These are phyloP conservation scores for Calyptomena viridis DNA, from an alignment of 2,113 vertebrate species.

Conservation along the genomic window DNA sequence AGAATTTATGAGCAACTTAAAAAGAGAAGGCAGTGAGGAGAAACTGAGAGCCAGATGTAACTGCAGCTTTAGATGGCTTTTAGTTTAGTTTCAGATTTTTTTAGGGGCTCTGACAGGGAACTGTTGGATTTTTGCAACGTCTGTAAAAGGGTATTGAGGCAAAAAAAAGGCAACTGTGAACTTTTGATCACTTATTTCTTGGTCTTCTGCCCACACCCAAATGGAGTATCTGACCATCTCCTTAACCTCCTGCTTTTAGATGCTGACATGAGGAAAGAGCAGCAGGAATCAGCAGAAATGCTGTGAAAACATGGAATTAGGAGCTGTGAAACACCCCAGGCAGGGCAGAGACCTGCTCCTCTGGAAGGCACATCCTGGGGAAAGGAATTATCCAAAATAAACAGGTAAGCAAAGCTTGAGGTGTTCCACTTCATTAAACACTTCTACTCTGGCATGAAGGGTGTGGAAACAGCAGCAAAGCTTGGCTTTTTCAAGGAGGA, in stretches of 20 bases:
- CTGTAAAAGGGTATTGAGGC: background rate
- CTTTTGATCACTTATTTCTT: conserved; percentile 18
- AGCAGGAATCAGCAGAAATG: background rate
- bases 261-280: background rate
- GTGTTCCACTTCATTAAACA: background rate
- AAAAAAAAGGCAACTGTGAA: background rate
- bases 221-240: background rate
- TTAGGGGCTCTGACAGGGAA: background rate
- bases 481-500: background rate
- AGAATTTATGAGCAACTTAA: conserved; percentile 60
- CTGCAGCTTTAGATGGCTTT: background rate
- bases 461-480: background rate
- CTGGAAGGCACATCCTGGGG: background rate
- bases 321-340: background rate
- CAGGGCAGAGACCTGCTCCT: background rate
- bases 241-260: background rate
- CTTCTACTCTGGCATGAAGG: background rate
- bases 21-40: conserved; percentile 34
- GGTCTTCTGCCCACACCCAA: background rate
- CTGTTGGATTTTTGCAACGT: background rate
- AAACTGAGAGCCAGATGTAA: conserved; percentile 55
- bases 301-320: background rate
- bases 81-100: background rate
- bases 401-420: background rate
- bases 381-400: background rate